Evolutionary conservation across 2,888 invertebrate species (phyloP), one percentile per base, ranked within the genome.

Genomic region (Lamellibrachia satsuma): DNA sequence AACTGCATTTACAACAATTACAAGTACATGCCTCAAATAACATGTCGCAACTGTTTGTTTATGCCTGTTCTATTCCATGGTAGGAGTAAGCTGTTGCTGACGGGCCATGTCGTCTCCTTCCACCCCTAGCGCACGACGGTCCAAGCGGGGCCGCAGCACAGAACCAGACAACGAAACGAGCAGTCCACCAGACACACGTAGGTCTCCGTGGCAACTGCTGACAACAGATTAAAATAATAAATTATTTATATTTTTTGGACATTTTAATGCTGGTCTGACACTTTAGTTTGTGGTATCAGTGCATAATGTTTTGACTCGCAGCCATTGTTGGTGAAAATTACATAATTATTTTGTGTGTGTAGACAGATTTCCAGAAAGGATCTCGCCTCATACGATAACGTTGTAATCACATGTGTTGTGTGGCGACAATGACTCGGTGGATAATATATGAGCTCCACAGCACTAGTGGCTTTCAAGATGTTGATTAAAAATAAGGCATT

Each of bases 111-210:
- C 92, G 52, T 39, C 91, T n/a, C 92, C 92, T 7, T 27, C 75
- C 52, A 96, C 95, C 11, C 95, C 95, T 91, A 93, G 75, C n/a
- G n/a, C 95, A 90, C 94, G 95, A 11, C 93, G 95, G 91, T 95
- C 95, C 93, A 95, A 95, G 93, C 92, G 96, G 75, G 94, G 94
- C 2, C 93, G 95, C 22, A 93, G 93, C 22, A 94, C 95, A 8
- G 95, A 95, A 90, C 93, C 95, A 3, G 93, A 94, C 22, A 95
- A 95, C 91, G 95, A 95, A 4, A 92, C 94, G 11, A 91, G 60
- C 52, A 39, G 39, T 15, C 39, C 39, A 11, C 51, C 91, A 7
- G 90, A 52, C n/a, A 57, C 57, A 22, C 60, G 52, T 52, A 90
- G 0, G 52, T 91, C 75, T 75, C 75, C 75, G n/a, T 75, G 22